A percentile compares a stretch with the other conserved stretches of the same genome.
Evolutionary conservation across 2,888 invertebrate species (phyloP).

Genomic region (Tyria jacobaeae): DNA sequence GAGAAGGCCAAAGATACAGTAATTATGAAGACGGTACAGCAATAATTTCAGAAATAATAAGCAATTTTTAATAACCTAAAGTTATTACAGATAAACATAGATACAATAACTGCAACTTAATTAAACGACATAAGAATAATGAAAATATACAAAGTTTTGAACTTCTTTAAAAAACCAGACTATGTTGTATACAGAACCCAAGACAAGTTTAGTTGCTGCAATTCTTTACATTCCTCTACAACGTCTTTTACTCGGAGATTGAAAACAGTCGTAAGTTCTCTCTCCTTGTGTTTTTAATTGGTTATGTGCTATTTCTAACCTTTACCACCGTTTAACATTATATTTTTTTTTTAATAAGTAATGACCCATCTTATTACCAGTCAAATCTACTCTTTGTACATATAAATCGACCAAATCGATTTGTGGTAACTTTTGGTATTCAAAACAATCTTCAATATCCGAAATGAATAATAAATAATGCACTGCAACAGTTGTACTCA

Average conservation of each 20-base stretch:
- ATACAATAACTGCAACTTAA: too few relatives aligned
- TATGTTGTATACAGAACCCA: too few relatives aligned
- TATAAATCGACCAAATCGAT: conserved; percentile 35
- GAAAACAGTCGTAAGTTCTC: not conserved
- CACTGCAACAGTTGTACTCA: conserved; percentile 23
- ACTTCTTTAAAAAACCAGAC: too few relatives aligned
- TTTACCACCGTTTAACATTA: too few relatives aligned
- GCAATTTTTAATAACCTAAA: too few relatives aligned
- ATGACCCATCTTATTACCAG: not conserved
- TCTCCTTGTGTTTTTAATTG: not conserved
- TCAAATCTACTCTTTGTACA: conserved; percentile 33
- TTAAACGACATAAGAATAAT: too few relatives aligned
- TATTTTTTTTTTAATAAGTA: too few relatives aligned
- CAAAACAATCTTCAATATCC: conserved; percentile 48
- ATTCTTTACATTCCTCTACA: not conserved
- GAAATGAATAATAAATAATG: conserved; percentile 33
- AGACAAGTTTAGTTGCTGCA: not conserved
- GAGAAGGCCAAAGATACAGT: conserved; percentile 56
- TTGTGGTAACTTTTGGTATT: conserved; percentile 39
- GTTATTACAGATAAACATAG: too few relatives aligned
- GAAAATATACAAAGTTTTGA: too few relatives aligned
- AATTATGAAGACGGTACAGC: not conserved
- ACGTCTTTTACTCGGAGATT: not conserved
- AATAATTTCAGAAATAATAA: not conserved
- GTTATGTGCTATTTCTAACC: not conserved